phyloP scores from a whole-genome alignment of 2,797 vertebrate genomes.

The Amblyraja radiata region DNA sequence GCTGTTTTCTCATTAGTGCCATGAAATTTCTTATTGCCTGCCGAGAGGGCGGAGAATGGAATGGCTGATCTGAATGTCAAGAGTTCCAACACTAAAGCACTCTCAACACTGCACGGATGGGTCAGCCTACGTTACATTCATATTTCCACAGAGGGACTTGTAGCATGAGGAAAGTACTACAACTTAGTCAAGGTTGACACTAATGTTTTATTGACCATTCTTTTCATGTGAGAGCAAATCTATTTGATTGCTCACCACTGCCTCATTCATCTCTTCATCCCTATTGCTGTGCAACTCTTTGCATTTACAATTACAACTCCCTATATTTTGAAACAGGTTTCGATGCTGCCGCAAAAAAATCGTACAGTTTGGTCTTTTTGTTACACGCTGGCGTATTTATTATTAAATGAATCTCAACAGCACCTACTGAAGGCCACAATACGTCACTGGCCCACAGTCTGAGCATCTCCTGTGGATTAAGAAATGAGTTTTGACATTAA shows the following conservation, averaged over 20 bases:
- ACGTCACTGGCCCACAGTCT: neutral
- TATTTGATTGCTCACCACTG: neutral
- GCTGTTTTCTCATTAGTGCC: neutral
- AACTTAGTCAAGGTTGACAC: neutral
- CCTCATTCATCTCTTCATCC: neutral
- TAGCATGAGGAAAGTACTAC: neutral
- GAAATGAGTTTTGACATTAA: neutral
- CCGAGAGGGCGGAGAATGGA: neutral
- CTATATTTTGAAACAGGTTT: neutral
- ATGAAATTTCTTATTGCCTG: neutral
- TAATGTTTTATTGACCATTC: neutral
- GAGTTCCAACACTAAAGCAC: neutral
- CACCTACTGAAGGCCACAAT: neutral
- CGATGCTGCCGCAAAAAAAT: no score
- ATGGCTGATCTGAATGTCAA: neutral
- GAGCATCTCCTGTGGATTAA: neutral
- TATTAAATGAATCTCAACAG: neutral
- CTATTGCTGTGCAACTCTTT: neutral
- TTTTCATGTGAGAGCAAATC: neutral
- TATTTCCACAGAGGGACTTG: neutral
- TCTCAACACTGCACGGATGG: neutral
- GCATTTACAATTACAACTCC: neutral
- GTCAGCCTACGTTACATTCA: neutral
- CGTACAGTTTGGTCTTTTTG: neutral
- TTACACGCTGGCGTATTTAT: neutral